phyloP scores from a whole-genome alignment of 2,888 invertebrate species.

The Pandemis corylana region DNA sequence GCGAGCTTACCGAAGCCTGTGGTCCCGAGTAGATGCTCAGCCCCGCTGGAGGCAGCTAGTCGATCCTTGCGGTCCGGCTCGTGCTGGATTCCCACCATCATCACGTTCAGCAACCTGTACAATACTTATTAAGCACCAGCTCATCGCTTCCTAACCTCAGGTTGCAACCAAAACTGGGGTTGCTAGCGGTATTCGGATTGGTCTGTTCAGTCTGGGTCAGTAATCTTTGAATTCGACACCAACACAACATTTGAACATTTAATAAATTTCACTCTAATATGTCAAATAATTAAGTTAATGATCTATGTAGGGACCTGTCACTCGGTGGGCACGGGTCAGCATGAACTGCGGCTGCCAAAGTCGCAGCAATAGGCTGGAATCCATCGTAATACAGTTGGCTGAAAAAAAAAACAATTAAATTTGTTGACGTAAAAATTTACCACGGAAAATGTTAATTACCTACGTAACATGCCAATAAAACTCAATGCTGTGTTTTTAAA shows the following conservation, averaged over 20 bases:
- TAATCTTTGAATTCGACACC: too few species aligned
- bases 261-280: too few species aligned
- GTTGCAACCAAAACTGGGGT: too few species aligned
- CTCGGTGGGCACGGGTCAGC: conserved; percentile 98
- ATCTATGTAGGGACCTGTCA: conserved; percentile 85
- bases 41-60: conserved; percentile 79
- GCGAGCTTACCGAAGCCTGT: conserved; percentile 86
- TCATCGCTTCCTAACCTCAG: neutral
- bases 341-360: conserved; percentile 92
- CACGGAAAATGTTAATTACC: neutral
- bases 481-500: neutral
- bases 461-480: neutral
- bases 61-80: conserved; percentile 91
- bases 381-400: conserved; percentile 99
- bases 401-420: conserved; percentile 53
- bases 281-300: too few species aligned
- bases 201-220: too few species aligned
- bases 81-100: conserved; percentile 93
- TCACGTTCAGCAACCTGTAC: conserved; percentile 91
- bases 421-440: neutral
- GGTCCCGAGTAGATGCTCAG: conserved; percentile 86
- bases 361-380: conserved; percentile 95
- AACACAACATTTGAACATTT: too few species aligned
- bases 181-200: too few species aligned
- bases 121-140: neutral